Conservation (phyloP, 1,140 invertebrate species). For the Liolophura sinensis region DNA sequence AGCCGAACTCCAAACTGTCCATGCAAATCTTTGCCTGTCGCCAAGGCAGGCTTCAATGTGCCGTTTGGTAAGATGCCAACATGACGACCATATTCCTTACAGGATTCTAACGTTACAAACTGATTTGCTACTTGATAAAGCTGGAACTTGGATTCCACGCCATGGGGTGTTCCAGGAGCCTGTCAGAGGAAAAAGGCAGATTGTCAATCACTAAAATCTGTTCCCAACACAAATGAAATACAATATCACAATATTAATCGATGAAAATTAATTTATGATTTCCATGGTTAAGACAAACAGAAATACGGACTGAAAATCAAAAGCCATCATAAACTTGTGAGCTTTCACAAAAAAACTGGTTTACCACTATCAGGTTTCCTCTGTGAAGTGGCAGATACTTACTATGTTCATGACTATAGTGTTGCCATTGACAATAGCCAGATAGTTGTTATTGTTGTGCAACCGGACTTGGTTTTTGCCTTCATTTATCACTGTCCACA, state of each 20-base stretch:
- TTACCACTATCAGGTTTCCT: too few species aligned
- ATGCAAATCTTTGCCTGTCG: constrained; percentile 35
- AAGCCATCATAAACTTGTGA: too few species aligned
- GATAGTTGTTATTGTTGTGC: constrained; percentile 55
- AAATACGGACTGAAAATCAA: too few species aligned
- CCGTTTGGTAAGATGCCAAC: constrained; percentile 44
- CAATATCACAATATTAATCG: too few species aligned
- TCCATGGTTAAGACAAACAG: too few species aligned
- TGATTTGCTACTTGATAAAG: constrained; percentile 25
- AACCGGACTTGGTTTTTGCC: constrained; percentile 49
- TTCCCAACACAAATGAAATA: too few species aligned
- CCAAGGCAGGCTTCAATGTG: constrained; percentile 42
- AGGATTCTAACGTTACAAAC: constrained; percentile 44
- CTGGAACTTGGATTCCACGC: constrained; percentile 48
- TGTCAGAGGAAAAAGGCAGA: constrained; percentile 18
- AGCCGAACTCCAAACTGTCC: constrained; percentile 47
- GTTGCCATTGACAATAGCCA: constrained; percentile 43
- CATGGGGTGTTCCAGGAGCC: constrained; percentile 36
- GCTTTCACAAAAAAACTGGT: too few species aligned
- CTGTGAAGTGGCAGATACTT: constrained; percentile 12
- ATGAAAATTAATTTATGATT: too few species aligned
- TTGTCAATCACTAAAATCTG: background rate
- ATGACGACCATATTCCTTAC: constrained; percentile 33
- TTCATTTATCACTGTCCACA: constrained; percentile 51
- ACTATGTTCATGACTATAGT: constrained; percentile 41